These are phyloP conservation scores for Phoebastria nigripes DNA, from an alignment of 2,797 vertebrate genomes.

Conservation along the genomic window DNA sequence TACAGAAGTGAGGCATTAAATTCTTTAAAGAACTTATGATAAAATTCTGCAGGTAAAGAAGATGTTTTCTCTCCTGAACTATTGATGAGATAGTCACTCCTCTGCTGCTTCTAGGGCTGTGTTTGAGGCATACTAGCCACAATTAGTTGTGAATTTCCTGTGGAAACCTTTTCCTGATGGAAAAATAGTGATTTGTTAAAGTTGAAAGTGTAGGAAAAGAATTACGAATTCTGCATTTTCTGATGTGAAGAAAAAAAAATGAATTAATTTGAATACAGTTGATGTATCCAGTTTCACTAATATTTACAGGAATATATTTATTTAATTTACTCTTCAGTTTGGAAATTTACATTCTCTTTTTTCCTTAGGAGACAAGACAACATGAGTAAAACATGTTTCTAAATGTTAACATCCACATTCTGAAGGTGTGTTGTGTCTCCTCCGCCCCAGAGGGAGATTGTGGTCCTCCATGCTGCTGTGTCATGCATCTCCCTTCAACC, in stretches of 20 bases:
- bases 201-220: not conserved
- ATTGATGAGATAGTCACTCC: fast-evolving
- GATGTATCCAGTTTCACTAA: not conserved
- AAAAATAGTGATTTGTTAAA: not conserved
- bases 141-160: not conserved
- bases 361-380: not conserved
- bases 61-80: not conserved
- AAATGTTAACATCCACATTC: no score
- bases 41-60: not conserved
- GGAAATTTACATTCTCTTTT: not conserved
- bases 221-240: not conserved
- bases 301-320: not conserved
- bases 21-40: not conserved
- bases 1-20: fast-evolving
- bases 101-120: not conserved
- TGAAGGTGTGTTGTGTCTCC: not conserved
- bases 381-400: not conserved
- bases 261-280: not conserved
- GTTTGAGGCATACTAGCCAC: no score
- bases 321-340: not conserved
- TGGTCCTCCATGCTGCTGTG: not conserved
- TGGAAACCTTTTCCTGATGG: not conserved
- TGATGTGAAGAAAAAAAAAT: not conserved
- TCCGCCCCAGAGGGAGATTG: not conserved
- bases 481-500: not conserved